phyloP scores from a whole-genome alignment of 2,888 invertebrate species.

The Hyppa rectilinea region DNA sequence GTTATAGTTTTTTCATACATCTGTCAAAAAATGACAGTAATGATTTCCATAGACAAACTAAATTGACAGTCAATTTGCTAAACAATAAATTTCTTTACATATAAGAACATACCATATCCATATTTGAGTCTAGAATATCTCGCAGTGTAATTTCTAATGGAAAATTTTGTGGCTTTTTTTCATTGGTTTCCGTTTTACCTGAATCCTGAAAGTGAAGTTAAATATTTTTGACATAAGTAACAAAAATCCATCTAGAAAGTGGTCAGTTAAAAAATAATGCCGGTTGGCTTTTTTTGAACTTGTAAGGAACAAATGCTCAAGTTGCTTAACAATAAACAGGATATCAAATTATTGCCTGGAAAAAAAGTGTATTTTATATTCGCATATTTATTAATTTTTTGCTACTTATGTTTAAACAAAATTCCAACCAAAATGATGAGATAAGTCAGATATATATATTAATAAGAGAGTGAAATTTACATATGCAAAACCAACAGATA shows the following conservation, averaged over 20 bases:
- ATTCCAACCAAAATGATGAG: too few relatives aligned
- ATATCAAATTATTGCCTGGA: too few relatives aligned
- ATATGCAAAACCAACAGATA: too few relatives aligned
- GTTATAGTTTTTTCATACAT: neutral
- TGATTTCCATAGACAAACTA: neutral
- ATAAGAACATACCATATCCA: slow-evolving; percentile 69
- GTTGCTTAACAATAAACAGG: too few relatives aligned
- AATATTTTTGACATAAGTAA: neutral
- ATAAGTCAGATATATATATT: too few relatives aligned
- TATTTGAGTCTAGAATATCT: slow-evolving; percentile 74
- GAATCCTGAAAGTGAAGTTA: slow-evolving; percentile 48
- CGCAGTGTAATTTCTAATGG: slow-evolving; percentile 75
- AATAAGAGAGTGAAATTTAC: too few relatives aligned
- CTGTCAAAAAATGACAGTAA: neutral
- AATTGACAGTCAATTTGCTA: neutral
- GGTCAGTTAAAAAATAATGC: too few relatives aligned
- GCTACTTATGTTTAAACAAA: too few relatives aligned
- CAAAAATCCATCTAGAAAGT: neutral
- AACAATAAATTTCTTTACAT: neutral
- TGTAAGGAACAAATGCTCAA: too few relatives aligned
- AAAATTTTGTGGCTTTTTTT: slow-evolving; percentile 61
- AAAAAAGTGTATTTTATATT: too few relatives aligned
- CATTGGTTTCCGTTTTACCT: slow-evolving; percentile 48
- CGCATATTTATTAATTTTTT: too few relatives aligned
- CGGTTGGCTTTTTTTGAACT: too few relatives aligned